Evolutionary conservation across 2,888 invertebrate species (phyloP).

Genomic region (Salpingus planirostris): DNA sequence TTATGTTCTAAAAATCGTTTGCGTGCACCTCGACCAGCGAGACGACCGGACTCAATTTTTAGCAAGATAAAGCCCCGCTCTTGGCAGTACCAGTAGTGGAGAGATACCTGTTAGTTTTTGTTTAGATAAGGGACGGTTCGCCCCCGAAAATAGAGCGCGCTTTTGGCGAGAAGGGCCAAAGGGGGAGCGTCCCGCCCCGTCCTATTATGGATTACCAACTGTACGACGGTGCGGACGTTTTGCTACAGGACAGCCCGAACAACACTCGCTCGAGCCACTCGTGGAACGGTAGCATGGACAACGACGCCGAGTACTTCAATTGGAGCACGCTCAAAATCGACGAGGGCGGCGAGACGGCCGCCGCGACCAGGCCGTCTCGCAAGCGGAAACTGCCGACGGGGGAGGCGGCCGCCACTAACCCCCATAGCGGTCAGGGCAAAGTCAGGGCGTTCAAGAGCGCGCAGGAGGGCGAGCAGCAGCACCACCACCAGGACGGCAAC

Average conservation of each 20-base stretch:
- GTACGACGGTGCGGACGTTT: constrained; percentile 31
- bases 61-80: background rate
- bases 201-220: constrained; percentile 41
- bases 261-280: constrained; percentile 31
- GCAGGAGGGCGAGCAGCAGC: too few species aligned
- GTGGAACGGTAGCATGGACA: constrained; percentile 33
- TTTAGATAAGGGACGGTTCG: too few species aligned
- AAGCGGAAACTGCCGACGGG: constrained; percentile 19
- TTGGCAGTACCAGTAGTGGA: constrained; percentile 1
- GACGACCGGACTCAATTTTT: constrained; percentile 9
- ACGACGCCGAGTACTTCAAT: constrained; percentile 38
- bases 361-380: too few species aligned
- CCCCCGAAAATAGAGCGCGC: constrained; percentile 1
- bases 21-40: constrained; percentile 10
- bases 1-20: constrained; percentile 60
- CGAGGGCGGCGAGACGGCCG: constrained; percentile 25
- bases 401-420: constrained; percentile 13
- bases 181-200: background rate
- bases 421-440: too few species aligned
- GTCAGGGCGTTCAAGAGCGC: constrained; percentile 15
- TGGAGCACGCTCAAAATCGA: constrained; percentile 38
- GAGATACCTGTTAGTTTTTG: too few species aligned
- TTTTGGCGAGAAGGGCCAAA: background rate
- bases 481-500: too few species aligned
- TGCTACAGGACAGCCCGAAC: constrained; percentile 28